Conservation (phyloP, 1,140 invertebrate species). For the Octopus sinensis region DNA sequence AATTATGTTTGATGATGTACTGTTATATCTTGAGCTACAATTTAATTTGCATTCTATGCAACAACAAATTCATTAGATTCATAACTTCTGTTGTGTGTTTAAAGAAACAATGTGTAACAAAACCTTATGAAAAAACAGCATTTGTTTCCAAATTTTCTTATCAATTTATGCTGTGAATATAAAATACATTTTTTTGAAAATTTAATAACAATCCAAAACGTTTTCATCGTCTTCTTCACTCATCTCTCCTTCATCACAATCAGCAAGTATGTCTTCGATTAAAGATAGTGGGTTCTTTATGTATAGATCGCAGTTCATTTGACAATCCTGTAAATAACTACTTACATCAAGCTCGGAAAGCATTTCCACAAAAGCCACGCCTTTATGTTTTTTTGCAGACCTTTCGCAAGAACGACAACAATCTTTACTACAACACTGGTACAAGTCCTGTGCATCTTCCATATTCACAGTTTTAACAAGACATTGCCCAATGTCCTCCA, state of each 20-base stretch:
- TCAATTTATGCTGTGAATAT: too few species aligned
- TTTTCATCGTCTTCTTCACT: neutral
- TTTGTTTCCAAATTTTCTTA: too few species aligned
- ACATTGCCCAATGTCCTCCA: neutral
- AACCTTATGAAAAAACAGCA: too few species aligned
- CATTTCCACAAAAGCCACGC: neutral
- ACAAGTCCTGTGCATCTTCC: neutral
- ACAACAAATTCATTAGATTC: too few species aligned
- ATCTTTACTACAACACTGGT: neutral
- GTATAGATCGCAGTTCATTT: neutral
- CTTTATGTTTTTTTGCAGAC: neutral
- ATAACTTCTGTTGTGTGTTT: too few species aligned
- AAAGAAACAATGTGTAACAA: too few species aligned
- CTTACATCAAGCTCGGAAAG: neutral
- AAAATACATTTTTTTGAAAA: too few species aligned
- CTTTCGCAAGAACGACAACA: neutral
- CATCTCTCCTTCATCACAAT: neutral
- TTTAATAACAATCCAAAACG: neutral
- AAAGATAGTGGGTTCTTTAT: neutral
- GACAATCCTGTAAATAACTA: too few species aligned
- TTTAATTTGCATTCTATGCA: too few species aligned
- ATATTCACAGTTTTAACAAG: neutral
- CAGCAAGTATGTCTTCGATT: neutral
- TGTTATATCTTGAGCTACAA: too few species aligned
- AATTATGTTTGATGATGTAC: too few species aligned